phyloP scores from a whole-genome alignment of 2,113 vertebrate species.

The Cisticola juncidis region DNA sequence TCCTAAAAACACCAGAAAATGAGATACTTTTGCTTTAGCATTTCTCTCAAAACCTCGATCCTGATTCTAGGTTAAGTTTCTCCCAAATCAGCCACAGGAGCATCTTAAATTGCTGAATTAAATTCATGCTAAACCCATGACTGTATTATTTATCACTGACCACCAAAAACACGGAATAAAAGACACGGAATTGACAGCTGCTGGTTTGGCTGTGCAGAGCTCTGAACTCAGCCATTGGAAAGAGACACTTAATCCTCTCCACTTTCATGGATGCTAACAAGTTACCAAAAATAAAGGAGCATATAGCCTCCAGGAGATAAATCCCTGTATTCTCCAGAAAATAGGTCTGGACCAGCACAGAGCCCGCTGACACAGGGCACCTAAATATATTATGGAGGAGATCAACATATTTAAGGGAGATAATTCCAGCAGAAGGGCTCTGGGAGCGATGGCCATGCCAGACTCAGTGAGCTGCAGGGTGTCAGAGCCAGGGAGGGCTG shows the following conservation, averaged over 20 bases:
- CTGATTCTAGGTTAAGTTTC: neutral
- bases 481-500: neutral
- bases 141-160: neutral
- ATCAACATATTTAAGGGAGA: neutral
- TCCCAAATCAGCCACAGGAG: neutral
- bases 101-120: neutral
- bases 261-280: conserved; percentile 45
- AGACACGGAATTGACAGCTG: conserved; percentile 19
- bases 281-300: conserved; percentile 64
- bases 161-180: neutral
- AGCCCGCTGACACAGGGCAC: neutral
- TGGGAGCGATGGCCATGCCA: neutral
- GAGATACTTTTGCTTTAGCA: neutral
- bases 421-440: neutral
- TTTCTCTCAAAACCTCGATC: neutral
- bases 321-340: neutral
- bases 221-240: neutral
- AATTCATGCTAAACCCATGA: neutral
- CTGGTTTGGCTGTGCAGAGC: neutral
- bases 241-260: conserved; percentile 70
- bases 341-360: neutral
- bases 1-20: neutral
- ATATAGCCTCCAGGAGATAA: neutral
- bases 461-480: neutral
- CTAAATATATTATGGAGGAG: neutral